Conservation (phyloP, 2,888 invertebrate species). For the Drosophila sordidula region DNA sequence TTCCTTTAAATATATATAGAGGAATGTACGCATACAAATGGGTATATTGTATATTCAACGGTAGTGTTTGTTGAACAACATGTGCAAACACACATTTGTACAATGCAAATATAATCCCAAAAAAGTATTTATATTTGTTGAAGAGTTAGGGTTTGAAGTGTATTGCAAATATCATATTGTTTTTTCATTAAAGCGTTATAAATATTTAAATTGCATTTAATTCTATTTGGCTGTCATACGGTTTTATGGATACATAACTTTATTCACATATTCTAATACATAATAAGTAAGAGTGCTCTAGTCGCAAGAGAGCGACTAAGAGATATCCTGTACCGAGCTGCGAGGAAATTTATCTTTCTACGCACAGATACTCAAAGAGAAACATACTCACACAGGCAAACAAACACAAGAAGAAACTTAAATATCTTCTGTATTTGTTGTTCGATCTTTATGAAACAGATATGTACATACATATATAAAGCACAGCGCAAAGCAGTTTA, state of each 20-base stretch:
- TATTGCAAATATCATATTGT: conserved; percentile 80
- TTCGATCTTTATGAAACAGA: too few relatives aligned
- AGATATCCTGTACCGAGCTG: too few relatives aligned
- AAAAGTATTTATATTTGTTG: conserved; percentile 83
- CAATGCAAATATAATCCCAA: conserved; percentile 65
- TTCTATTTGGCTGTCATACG: conserved; percentile 17
- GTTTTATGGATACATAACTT: not conserved
- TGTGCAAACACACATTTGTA: conserved; percentile 56
- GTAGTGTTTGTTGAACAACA: conserved; percentile 53
- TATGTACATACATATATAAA: too few relatives aligned
- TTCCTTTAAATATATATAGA: not conserved
- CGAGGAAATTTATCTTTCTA: too few relatives aligned
- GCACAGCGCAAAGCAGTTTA: too few relatives aligned
- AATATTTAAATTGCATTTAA: conserved; percentile 51
- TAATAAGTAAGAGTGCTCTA: too few relatives aligned
- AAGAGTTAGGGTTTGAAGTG: conserved; percentile 84
- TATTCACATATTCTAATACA: not conserved
- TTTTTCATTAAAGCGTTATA: conserved; percentile 66
- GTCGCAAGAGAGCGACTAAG: too few relatives aligned
- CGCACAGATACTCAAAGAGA: too few relatives aligned
- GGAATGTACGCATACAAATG: not conserved
- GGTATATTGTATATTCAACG: conserved; percentile 31
- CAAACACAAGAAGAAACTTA: too few relatives aligned
- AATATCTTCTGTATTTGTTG: too few relatives aligned
- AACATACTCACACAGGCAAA: too few relatives aligned